Base-by-base conservation (phyloP, 2,113 vertebrate genomes). In the Toxotes chatareus region DNA sequence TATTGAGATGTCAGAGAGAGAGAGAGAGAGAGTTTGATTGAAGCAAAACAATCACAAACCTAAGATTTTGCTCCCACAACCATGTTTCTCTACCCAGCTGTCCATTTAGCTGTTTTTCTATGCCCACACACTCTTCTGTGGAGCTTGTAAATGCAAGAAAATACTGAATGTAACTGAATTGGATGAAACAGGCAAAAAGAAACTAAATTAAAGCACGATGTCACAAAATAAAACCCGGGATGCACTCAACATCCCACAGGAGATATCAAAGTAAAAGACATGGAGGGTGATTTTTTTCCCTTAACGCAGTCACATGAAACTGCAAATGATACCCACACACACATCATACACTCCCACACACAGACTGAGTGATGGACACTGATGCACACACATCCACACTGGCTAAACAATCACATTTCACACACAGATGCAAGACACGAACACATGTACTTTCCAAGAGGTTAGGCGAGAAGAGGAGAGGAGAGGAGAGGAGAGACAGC, bases 221-320 rank as follows among this genome's bases (percentile, higher is more conserved):
- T 87, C 79, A 71, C 53, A 80, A 82, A 73, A 64, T 65, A 80
- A 70, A 67, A 36, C 31, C 55, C 47, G 17, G 17, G 66, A 63
- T 55, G 27, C 36, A 79, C 57, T 63, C 23, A 38, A 49, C 62
- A 78, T 82, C 51, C 73, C 79, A 69, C 34, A 64, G 11, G 10
- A 46, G 21, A 60, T 32, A 51, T 59, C 32, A 63, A 74, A 78
- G 59, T 57, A 53, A 67, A 68, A 77, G 70, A 79, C 36, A 63
- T 40, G 17, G 47, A 47, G 44, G 23, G 7, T 9, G 23, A 3
- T 47, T 46, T 77, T 57, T 56, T 76, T 7, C 23, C 38, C 62
- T 59, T 19, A 46, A 67, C 65, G 64, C 32, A 21, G 34, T n/a
- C 63, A 70, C 51, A 62, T n/a, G 64, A 76, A 69, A 36, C 75